Evolutionary conservation across 2,888 invertebrate species (phyloP), one percentile per base, ranked within the genome.

Genomic region (Pteria penguin): DNA sequence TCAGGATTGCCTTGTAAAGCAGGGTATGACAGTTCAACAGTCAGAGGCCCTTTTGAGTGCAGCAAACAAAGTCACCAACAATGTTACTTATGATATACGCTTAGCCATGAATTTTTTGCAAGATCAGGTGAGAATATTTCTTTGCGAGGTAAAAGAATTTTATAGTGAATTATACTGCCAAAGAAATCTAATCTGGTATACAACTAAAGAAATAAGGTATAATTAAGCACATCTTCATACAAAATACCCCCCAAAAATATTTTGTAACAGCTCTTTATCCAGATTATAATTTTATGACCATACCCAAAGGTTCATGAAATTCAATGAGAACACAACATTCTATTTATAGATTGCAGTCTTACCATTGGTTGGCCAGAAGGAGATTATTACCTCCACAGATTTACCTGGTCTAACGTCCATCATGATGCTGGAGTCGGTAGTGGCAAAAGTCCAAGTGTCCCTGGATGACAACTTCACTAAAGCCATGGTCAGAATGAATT

Each of bases 1-100:
- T n/a, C 82, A 94, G 93, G 97, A 98, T 90, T 96, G 96, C 72
- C 94, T 98, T 1, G 96, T 96, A 0, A 95, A 91, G 75, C 91
- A 92, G 78, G 90, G 91, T 8, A 61, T 88, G 83, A 89, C 87
- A 5, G 85, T 86, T 2, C 87, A 87, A 69, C 84, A 88, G 55
- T 88, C 91, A 0, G 88, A 87, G 29, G 73, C 79, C 8, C 82
- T 91, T 22, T 65, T 91, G 66, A 78, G 85, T 5, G 82, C 70
- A 54, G 88, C 90, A 36, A 82, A 95, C 61, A 94, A 95, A 70
- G 94, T 94, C 0, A 95, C 96, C 8, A 95, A 94, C 87, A 94
- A 93, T 79, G 90, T 95, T 22, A 94, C 94, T 82, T 95, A 86
- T 84, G 92, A 92, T 81, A 93, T 95, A 2, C 93, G 93, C 54